Evolutionary conservation across 2,797 vertebrate species (phyloP), one percentile per base, ranked within the genome.

Genomic region (Arrhamphus sclerolepis): DNA sequence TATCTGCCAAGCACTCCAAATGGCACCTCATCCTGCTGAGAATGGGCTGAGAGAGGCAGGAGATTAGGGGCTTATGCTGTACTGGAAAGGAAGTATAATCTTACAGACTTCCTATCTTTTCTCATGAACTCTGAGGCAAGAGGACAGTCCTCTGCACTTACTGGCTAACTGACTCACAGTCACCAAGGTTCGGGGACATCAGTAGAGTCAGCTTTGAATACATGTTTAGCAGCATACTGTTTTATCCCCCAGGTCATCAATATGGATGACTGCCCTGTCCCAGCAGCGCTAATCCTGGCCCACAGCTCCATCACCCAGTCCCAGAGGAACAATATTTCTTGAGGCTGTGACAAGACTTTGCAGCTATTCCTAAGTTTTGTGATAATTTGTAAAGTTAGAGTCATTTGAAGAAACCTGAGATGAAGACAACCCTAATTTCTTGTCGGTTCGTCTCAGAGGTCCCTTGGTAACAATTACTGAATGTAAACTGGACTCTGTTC

Each of bases 1-100:
- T 70, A 50, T 65, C 70, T 63, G 53, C 61, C 48, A 19, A 48
- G 66, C 60, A 61, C 63, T 71, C 71, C 77, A 52, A 76, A 81
- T 62, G 18, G 49, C 76, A 79, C 74, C 77, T 78, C 72, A 70
- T 75, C 72, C 76, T 70, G 73, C 60, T 52, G 52, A 83, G 72
- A 83, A 84, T 63, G 65, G 64, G 54, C 55, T 0, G 20, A 70
- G 65, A 82, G 71, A 66, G 67, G 69, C 47, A n/a, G 64, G 67
- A 85, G 80, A 88, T 87, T 87, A 83, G 72, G 48, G 46, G 64
- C 61, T 86, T 81, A 85, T 84, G 62, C 68, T 61, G 47, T 75
- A 70, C 70, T 69, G 80, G 72, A 80, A 76, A 78, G 46, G 78
- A 71, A 42, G 53, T 77, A 69, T 84, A 78, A 85, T 89, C 81